These are phyloP conservation scores for Bactericera cockerelli DNA, from an alignment of 1,140 invertebrate species.

Conservation along the genomic window DNA sequence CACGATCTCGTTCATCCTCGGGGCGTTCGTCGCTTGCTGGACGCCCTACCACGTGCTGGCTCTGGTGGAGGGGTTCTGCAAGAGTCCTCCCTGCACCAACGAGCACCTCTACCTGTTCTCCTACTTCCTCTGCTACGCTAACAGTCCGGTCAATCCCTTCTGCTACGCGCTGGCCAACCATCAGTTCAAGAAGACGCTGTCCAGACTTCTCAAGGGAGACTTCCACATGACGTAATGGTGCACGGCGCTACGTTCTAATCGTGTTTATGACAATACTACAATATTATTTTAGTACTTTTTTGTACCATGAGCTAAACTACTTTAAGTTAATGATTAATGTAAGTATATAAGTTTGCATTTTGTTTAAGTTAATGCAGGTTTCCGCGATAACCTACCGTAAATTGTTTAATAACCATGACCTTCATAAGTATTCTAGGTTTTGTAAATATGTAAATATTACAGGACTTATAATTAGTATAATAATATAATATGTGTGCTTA, in stretches of 20 bases:
- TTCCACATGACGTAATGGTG: conserved; percentile 65
- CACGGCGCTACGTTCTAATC: not conserved
- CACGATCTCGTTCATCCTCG: conserved; percentile 97
- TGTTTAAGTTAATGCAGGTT: too few species aligned
- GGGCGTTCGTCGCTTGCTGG: conserved; percentile 98
- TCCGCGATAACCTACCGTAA: too few species aligned
- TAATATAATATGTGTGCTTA: too few species aligned
- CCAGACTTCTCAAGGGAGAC: conserved; percentile 78
- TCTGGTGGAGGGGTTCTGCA: conserved; percentile 89
- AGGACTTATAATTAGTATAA: too few species aligned
- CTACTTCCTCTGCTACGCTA: conserved; percentile 98
- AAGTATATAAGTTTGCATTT: too few species aligned
- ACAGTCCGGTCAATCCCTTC: conserved; percentile 96
- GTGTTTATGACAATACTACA: not conserved
- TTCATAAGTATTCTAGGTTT: too few species aligned
- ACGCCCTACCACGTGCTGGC: conserved; percentile 96
- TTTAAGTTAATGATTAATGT: too few species aligned
- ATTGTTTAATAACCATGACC: too few species aligned
- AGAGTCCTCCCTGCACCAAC: conserved; percentile 74
- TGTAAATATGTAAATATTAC: too few species aligned
- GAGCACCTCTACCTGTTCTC: conserved; percentile 91
- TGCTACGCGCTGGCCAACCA: conserved; percentile 98
- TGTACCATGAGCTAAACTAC: too few species aligned
- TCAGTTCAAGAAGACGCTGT: conserved; percentile 99
- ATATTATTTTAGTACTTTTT: too few species aligned